These are phyloP conservation scores for Masnerella sp. DNA, from an alignment of 2,888 invertebrate genomes.

Conservation along the genomic window DNA sequence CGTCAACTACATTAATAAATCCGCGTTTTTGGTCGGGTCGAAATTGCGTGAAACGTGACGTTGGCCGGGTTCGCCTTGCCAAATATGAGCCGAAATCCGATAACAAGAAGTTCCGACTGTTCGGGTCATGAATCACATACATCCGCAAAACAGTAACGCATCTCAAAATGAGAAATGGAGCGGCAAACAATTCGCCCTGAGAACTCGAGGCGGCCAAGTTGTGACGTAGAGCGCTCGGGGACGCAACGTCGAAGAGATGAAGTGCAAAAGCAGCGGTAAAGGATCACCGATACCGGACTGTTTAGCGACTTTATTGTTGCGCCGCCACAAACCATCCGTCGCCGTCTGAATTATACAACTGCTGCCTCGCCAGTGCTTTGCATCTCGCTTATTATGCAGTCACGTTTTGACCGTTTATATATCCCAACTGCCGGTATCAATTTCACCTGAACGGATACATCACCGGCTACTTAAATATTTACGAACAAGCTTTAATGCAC, in stretches of 20 bases:
- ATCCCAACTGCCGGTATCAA: constrained; percentile 14
- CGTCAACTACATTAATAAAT: too few species aligned
- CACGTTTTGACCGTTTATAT: constrained; percentile 33
- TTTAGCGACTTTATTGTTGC: constrained; percentile 68
- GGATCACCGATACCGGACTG: constrained; percentile 9
- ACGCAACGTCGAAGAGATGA: constrained; percentile 37
- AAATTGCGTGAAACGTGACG: too few species aligned
- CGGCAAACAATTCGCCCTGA: constrained; percentile 42
- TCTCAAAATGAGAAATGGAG: constrained; percentile 40
- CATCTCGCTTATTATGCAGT: constrained; percentile 38
- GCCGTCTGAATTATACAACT: constrained; percentile 69
- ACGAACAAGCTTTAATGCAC: constrained; percentile 7
- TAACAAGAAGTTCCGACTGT: constrained; percentile 36
- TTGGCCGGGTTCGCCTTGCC: constrained; percentile 9
- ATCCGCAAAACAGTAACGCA: constrained; percentile 21
- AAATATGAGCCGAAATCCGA: constrained; percentile 25
- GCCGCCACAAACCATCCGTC: constrained; percentile 66
- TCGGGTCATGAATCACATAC: constrained; percentile 37
- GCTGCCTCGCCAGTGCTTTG: constrained; percentile 27
- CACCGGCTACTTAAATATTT: constrained; percentile 24
- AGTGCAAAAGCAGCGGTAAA: constrained; percentile 37
- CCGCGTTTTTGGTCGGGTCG: too few species aligned
- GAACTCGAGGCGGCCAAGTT: constrained; percentile 15
- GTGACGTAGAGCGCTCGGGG: constrained; percentile 30
- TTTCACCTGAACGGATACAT: constrained; percentile 18